Conservation (phyloP, 1,140 invertebrate genomes). For the Hylaeus anthracinus region DNA sequence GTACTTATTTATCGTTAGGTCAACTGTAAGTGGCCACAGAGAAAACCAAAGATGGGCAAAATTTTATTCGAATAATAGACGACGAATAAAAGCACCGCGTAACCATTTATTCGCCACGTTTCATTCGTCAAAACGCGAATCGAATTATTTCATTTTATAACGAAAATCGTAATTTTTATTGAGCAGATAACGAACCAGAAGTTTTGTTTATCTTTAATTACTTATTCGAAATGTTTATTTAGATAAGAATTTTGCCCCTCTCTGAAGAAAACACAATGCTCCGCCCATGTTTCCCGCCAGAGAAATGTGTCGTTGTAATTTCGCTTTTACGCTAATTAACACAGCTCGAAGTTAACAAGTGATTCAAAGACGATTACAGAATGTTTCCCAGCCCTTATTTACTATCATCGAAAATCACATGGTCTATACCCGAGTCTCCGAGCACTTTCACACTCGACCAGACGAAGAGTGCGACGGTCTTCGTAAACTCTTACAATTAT, state of each 20-base stretch:
- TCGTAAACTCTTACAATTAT: conserved; percentile 13
- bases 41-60: not conserved
- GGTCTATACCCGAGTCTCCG: conserved; percentile 30
- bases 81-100: no score
- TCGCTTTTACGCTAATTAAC: conserved; percentile 37
- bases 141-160: no score
- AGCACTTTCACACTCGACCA: conserved; percentile 24
- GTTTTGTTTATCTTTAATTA: no score
- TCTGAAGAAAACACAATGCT: conserved; percentile 19
- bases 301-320: conserved; percentile 52
- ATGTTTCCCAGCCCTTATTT: conserved; percentile 28
- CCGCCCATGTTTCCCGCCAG: not conserved
- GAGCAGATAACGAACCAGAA: no score
- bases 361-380: conserved; percentile 51
- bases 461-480: not conserved
- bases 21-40: conserved; percentile 16
- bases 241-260: no score
- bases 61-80: no score
- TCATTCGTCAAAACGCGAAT: no score
- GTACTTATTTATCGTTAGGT: conserved; percentile 17
- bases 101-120: no score
- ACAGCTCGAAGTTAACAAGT: conserved; percentile 56
- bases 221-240: no score
- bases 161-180: no score
- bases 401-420: conserved; percentile 53